Conservation (phyloP, 2,888 invertebrate genomes). For the Ectemnius continuus region DNA sequence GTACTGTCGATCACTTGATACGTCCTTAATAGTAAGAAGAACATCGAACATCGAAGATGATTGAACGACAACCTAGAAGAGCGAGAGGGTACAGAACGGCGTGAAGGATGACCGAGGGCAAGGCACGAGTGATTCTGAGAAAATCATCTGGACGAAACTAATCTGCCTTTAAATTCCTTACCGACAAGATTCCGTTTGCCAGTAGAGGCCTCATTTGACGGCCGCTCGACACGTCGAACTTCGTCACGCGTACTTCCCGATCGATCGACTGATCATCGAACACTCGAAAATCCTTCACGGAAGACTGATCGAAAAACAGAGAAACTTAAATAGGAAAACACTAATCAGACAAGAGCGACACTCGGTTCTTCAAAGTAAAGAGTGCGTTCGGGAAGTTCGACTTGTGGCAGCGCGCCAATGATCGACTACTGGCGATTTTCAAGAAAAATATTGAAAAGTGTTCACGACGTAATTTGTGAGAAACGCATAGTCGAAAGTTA, state of each 20-base stretch:
- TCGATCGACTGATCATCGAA: no score
- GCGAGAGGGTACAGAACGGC: slow-evolving; percentile 48
- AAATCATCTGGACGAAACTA: slow-evolving; percentile 57
- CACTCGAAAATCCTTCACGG: no score
- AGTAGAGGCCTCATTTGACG: no score
- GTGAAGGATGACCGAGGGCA: slow-evolving; percentile 68
- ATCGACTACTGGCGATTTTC: neutral
- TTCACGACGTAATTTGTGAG: neutral
- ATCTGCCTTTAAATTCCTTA: slow-evolving; percentile 9
- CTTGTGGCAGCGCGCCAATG: neutral
- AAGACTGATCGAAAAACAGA: no score
- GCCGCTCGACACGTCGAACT: no score
- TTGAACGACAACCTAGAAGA: slow-evolving; percentile 53
- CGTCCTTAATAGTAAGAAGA: slow-evolving; percentile 60
- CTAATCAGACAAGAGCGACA: no score
- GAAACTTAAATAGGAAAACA: no score
- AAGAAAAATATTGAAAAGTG: neutral
- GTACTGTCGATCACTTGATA: slow-evolving; percentile 21
- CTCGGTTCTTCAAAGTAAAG: no score
- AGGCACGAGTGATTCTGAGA: slow-evolving; percentile 74
- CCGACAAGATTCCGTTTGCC: neutral
- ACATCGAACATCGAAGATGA: slow-evolving; percentile 70
- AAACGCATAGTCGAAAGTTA: neutral
- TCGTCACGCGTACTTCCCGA: no score
- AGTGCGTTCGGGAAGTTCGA: no score